Evolutionary conservation across 1,140 invertebrate species (phyloP).

Genomic region (Amyelois transitella): DNA sequence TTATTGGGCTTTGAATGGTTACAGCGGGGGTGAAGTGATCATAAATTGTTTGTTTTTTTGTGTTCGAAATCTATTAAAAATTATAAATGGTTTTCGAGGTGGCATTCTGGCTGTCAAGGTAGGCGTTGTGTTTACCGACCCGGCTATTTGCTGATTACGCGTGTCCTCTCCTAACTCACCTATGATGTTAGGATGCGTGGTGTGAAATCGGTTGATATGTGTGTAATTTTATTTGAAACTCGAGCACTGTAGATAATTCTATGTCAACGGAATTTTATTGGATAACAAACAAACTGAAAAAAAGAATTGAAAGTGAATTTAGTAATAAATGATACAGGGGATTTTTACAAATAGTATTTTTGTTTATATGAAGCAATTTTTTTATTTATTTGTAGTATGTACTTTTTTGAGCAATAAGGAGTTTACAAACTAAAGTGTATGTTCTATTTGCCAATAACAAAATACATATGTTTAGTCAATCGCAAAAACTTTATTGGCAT

Average conservation of each 20-base stretch:
- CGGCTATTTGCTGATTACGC: slow-evolving; percentile 59
- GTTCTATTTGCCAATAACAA: no score
- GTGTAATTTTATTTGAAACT: slow-evolving; percentile 1
- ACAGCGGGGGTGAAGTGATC: slow-evolving; percentile 71
- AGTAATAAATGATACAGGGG: no score
- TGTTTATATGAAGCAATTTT: no score
- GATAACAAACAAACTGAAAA: neutral
- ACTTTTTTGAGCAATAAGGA: no score
- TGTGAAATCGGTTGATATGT: neutral
- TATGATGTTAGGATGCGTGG: slow-evolving; percentile 14
- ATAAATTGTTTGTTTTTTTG: slow-evolving; percentile 72
- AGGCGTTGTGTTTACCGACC: slow-evolving; percentile 25
- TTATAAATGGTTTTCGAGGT: slow-evolving; percentile 56
- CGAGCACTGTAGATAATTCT: neutral
- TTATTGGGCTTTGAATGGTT: slow-evolving; percentile 71
- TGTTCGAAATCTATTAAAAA: slow-evolving; percentile 65
- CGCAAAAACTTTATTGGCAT: no score
- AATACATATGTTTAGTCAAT: no score
- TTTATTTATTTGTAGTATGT: no score
- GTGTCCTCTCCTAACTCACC: slow-evolving; percentile 13
- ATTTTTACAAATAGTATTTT: no score
- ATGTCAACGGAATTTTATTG: neutral
- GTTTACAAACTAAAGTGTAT: no score
- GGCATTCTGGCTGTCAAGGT: slow-evolving; percentile 30
- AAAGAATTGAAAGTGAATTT: no score